Percentiles rank a stretch among this genome's conserved stretches.
Evolutionary conservation across 2,888 invertebrate species (phyloP).

Genomic region (Agapostemon virescens): DNA sequence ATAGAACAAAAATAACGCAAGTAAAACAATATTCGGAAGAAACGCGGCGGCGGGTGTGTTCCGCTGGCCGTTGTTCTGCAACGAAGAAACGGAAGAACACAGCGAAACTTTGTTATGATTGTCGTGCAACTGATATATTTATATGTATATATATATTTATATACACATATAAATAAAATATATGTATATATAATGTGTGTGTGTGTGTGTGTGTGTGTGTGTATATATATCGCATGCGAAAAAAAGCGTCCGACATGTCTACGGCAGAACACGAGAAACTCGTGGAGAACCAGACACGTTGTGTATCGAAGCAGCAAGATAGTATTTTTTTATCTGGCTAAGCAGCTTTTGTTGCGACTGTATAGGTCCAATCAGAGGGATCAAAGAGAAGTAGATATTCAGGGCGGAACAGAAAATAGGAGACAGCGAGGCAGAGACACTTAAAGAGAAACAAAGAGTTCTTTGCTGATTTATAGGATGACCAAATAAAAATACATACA

Average conservation of each 20-base stretch:
- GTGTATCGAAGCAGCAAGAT: conserved; percentile 35
- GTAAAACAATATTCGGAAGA: conserved; percentile 13
- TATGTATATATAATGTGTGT: too few species aligned
- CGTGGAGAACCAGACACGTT: conserved; percentile 15
- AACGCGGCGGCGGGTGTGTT: conserved; percentile 26
- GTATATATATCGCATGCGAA: conserved; percentile 51
- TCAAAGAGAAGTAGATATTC: conserved; percentile 16
- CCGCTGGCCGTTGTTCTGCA: conserved; percentile 12
- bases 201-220: too few species aligned
- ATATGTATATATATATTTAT: background rate
- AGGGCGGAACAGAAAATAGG: conserved; percentile 26
- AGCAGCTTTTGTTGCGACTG: conserved; percentile 13
- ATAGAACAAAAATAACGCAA: conserved; percentile 17
- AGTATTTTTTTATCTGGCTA: conserved; percentile 18
- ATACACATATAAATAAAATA: too few species aligned
- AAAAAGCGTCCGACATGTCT: conserved; percentile 48
- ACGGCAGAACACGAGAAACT: conserved; percentile 30
- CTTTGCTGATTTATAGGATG: conserved; percentile 57
- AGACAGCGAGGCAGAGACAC: conserved; percentile 58
- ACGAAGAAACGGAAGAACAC: conserved; percentile 21
- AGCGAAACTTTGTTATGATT: conserved; percentile 46
- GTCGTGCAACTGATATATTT: conserved; percentile 57
- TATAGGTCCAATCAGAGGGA: conserved; percentile 6
- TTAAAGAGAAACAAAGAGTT: conserved; percentile 56
- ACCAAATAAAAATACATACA: conserved; percentile 79